Conservation (phyloP, 2,888 invertebrate genomes). For the Acleris cristana region DNA sequence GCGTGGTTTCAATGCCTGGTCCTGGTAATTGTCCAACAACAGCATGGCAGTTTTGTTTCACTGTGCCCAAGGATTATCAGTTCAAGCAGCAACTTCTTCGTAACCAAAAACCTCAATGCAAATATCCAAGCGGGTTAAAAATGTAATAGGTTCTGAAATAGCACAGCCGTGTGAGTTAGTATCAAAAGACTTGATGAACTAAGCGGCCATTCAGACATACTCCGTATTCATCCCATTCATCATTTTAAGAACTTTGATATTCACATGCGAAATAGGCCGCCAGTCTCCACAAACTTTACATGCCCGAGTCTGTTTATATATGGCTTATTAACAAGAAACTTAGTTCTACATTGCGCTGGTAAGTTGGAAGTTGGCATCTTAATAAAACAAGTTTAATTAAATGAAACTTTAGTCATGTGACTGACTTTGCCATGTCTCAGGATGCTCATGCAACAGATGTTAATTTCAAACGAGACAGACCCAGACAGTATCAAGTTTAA, state of each 20-base stretch:
- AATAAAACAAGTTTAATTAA: slow-evolving; percentile 35
- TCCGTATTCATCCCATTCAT: slow-evolving; percentile 37
- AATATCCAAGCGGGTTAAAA: too few species aligned
- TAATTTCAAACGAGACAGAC: slow-evolving; percentile 1
- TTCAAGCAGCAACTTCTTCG: too few species aligned
- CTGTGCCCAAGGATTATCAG: too few species aligned
- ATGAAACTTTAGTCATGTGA: slow-evolving; percentile 32
- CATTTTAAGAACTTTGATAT: slow-evolving; percentile 32
- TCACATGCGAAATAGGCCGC: slow-evolving; percentile 31
- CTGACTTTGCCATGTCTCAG: slow-evolving; percentile 19
- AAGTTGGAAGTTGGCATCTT: slow-evolving; percentile 16
- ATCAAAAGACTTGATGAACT: slow-evolving; percentile 35
- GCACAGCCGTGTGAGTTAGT: slow-evolving; percentile 9
- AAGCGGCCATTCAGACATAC: slow-evolving; percentile 32
- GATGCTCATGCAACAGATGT: slow-evolving; percentile 14
- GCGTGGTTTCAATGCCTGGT: too few species aligned
- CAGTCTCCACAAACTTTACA: slow-evolving; percentile 3
- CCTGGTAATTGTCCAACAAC: too few species aligned
- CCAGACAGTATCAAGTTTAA: slow-evolving; percentile 18
- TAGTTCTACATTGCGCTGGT: slow-evolving; percentile 6
- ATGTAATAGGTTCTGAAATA: background rate
- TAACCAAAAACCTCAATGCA: too few species aligned
- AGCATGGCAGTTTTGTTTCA: too few species aligned
- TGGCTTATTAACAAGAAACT: slow-evolving; percentile 2
- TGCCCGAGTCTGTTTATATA: background rate